Conservation (phyloP, 1,140 invertebrate genomes). For the Drosophila biarmipes region DNA sequence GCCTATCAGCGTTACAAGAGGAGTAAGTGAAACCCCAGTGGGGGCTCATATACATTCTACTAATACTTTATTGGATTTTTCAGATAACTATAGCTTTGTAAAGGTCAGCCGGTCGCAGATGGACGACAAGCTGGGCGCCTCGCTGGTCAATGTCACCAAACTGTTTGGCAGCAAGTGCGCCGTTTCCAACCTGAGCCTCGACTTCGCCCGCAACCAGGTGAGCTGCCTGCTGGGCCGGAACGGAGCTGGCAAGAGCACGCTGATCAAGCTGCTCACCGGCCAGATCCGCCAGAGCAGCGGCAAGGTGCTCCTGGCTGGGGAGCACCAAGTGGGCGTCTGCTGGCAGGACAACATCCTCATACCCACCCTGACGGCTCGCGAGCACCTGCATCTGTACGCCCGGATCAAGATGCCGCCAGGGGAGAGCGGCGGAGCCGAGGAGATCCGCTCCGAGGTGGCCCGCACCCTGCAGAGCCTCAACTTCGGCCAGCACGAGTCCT, state of each 20-base stretch:
- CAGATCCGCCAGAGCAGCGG: conserved; percentile 87
- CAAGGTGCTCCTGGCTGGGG: conserved; percentile 85
- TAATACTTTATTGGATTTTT: background rate
- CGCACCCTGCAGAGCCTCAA: conserved; percentile 87
- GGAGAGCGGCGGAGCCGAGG: conserved; percentile 3
- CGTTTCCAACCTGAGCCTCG: conserved; percentile 88
- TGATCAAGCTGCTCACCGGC: conserved; percentile 90
- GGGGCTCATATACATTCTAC: background rate
- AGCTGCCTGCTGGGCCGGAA: conserved; percentile 93
- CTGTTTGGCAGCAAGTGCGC: conserved; percentile 85
- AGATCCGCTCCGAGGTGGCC: conserved; percentile 49
- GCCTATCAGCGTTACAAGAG: conserved; percentile 72
- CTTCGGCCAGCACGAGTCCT: conserved; percentile 86
- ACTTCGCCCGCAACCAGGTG: conserved; percentile 86
- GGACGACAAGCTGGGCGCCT: conserved; percentile 85
- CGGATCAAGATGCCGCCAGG: conserved; percentile 66
- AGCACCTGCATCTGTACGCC: conserved; percentile 93
- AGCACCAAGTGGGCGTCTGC: conserved; percentile 89
- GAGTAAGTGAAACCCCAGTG: conserved; percentile 23
- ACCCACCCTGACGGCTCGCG: conserved; percentile 90
- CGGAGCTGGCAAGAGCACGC: conserved; percentile 93
- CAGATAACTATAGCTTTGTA: conserved; percentile 75
- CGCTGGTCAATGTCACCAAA: conserved; percentile 85
- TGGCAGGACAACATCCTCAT: conserved; percentile 94
- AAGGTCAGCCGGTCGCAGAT: conserved; percentile 68